These are phyloP conservation scores for Accipiter cooperii DNA, from an alignment of 2,113 vertebrate genomes.

Conservation along the genomic window DNA sequence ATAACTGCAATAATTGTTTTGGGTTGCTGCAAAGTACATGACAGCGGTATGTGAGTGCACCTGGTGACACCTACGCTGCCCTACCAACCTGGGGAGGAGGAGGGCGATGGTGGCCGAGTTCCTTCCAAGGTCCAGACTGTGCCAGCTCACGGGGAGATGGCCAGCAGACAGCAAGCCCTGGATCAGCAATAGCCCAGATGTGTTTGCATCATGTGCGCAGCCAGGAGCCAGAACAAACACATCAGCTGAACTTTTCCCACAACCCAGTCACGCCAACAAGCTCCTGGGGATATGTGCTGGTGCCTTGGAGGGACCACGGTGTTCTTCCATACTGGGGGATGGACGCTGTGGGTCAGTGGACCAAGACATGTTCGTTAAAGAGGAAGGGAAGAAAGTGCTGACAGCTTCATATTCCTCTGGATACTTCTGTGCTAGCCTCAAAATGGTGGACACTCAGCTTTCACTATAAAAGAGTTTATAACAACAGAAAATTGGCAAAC, in stretches of 20 bases:
- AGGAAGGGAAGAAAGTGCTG: not conserved
- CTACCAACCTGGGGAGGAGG: not conserved
- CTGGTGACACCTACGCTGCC: not conserved
- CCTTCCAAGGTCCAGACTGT: not conserved
- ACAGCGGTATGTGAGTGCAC: not conserved
- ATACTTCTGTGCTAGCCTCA: not conserved
- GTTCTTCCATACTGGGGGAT: not conserved
- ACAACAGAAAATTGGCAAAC: not conserved
- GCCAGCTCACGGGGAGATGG: not conserved
- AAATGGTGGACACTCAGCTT: not conserved
- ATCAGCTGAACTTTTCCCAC: not conserved
- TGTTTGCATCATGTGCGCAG: not conserved
- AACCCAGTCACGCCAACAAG: not conserved
- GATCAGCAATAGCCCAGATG: not conserved
- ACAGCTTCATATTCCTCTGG: not conserved
- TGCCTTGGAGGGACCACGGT: not conserved
- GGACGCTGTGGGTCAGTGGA: not conserved
- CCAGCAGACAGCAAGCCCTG: not conserved
- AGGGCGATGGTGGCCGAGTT: not conserved
- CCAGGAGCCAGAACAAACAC: not conserved
- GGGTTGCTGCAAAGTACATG: not conserved
- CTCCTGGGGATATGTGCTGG: not conserved
- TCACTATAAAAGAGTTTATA: not conserved
- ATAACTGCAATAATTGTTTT: not conserved
- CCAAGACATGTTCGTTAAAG: not conserved